Percentiles rank a stretch among this genome's conserved stretches.
These are phyloP conservation scores for Pinna nobilis DNA, from an alignment of 1,140 invertebrate species.

Conservation along the genomic window DNA sequence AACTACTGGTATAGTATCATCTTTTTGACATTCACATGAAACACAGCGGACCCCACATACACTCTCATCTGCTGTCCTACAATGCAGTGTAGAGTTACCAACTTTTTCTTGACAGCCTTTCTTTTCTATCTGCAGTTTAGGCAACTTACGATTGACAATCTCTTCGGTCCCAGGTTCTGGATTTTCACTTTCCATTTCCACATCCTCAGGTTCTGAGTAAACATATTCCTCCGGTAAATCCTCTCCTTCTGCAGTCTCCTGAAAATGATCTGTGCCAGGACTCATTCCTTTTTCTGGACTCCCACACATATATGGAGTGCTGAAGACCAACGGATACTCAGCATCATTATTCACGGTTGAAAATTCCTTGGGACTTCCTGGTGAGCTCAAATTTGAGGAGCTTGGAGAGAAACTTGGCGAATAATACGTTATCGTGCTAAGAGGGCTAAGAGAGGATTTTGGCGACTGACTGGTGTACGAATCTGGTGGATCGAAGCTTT, in stretches of 20 bases:
- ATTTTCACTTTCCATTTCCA: not conserved
- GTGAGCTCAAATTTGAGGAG: slow-evolving; percentile 12
- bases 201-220: slow-evolving; percentile 24
- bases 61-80: not conserved
- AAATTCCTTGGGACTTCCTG: slow-evolving; percentile 3
- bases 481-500: slow-evolving; percentile 11
- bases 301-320: slow-evolving; percentile 10
- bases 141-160: not conserved
- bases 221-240: slow-evolving; percentile 3
- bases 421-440: slow-evolving; percentile 42
- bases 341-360: slow-evolving; percentile 28
- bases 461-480: not conserved
- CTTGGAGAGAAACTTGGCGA: slow-evolving; percentile 31
- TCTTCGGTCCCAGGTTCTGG: not conserved
- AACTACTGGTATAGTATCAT: too few relatives aligned
- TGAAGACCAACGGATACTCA: slow-evolving; percentile 28
- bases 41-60: too few relatives aligned
- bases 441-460: slow-evolving; percentile 1
- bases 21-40: too few relatives aligned
- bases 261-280: slow-evolving; percentile 7
- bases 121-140: not conserved
- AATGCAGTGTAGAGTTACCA: not conserved
- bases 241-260: not conserved
- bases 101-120: not conserved
- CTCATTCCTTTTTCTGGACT: not conserved